Evolutionary conservation across 2,113 vertebrate species (phyloP).

Genomic region (Xiphophorus couchianus): DNA sequence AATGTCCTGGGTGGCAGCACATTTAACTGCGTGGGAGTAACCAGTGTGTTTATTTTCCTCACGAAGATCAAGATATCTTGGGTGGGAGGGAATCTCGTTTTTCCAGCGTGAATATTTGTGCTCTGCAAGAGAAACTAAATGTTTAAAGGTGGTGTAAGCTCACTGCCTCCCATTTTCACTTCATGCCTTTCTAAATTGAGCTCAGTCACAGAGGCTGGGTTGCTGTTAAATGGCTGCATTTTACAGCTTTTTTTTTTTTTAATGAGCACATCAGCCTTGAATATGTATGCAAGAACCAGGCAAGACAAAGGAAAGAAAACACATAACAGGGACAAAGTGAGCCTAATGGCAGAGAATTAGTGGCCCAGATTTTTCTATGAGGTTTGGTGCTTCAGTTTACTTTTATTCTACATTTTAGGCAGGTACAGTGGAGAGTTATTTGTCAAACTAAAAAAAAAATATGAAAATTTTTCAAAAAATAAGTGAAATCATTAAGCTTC

Average conservation of each 20-base stretch:
- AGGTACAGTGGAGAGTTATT: slow-evolving; percentile 2
- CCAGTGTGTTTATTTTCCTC: slow-evolving; percentile 56
- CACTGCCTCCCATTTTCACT: slow-evolving; percentile 44
- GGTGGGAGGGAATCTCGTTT: slow-evolving; percentile 63
- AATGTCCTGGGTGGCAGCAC: slow-evolving; percentile 64
- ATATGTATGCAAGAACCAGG: slow-evolving; percentile 24
- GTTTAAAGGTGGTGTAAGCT: slow-evolving; percentile 34
- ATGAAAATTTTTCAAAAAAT: neutral
- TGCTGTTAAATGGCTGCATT: slow-evolving; percentile 38
- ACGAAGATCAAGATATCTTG: slow-evolving; percentile 66
- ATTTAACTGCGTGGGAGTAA: slow-evolving; percentile 63
- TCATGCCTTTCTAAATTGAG: slow-evolving; percentile 54
- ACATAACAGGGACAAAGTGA: neutral
- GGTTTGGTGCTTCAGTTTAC: slow-evolving; percentile 1
- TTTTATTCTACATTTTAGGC: neutral
- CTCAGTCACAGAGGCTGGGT: slow-evolving; percentile 57
- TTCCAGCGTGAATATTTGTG: slow-evolving; percentile 53
- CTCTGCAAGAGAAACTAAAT: slow-evolving; percentile 23
- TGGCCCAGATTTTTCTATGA: neutral
- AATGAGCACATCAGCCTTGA: slow-evolving; percentile 36
- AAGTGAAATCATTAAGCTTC: too few species aligned
- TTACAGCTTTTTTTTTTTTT: slow-evolving; percentile 14
- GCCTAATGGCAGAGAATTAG: neutral
- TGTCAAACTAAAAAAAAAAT: slow-evolving; percentile 18
- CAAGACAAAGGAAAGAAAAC: neutral